These are phyloP conservation scores for Chironomus striatipennis DNA, from an alignment of 1,140 invertebrate species.

Conservation along the genomic window DNA sequence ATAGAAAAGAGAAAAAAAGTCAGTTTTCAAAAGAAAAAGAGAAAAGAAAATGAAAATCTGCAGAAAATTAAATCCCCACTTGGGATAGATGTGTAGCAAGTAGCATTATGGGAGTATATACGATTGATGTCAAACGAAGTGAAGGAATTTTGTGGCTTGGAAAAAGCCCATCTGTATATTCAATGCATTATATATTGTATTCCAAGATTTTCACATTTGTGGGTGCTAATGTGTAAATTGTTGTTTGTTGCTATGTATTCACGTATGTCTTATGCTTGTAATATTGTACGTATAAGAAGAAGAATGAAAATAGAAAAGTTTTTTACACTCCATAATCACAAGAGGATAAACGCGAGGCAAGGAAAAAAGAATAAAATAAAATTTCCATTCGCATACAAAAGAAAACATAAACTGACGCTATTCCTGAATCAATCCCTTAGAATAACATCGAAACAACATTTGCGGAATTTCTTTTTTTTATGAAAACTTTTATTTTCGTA, in stretches of 20 bases:
- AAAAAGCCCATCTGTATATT: background rate
- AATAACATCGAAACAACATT: conserved; percentile 22
- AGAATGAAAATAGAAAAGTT: background rate
- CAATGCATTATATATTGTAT: background rate
- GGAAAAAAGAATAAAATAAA: background rate
- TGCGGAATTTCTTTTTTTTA: background rate
- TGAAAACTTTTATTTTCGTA: background rate
- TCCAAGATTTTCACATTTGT: background rate
- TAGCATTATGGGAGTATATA: background rate
- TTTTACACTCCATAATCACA: background rate
- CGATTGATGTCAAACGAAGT: conserved; percentile 7
- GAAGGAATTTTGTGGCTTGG: background rate
- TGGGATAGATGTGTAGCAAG: background rate
- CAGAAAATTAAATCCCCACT: conserved; percentile 17
- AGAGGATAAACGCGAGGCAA: background rate
- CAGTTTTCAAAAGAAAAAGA: background rate
- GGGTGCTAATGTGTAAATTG: conserved; percentile 4
- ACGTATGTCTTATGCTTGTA: background rate
- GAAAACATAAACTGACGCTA: background rate
- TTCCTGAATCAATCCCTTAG: background rate
- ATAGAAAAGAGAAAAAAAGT: background rate
- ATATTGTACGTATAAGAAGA: too few relatives aligned
- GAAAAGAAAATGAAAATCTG: conserved; percentile 17
- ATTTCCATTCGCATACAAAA: background rate
- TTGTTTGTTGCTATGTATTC: background rate